phyloP scores from a whole-genome alignment of 2,113 vertebrate genomes.

The Rhegmatorhina hoffmannsi region DNA sequence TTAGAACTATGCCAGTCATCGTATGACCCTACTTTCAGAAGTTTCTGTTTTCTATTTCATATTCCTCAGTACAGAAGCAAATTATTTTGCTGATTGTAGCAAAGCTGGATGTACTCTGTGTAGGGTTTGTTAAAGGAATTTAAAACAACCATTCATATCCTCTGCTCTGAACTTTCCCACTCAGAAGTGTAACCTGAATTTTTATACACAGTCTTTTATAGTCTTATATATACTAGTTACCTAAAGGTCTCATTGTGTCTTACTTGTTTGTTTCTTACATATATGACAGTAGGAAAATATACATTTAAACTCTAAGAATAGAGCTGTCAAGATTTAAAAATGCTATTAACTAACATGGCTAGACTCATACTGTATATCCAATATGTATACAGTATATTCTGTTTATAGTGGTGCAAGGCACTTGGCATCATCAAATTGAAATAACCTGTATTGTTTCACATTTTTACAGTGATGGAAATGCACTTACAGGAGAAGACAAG shows the following conservation, averaged over 20 bases:
- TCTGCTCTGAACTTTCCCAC: background rate
- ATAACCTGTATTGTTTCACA: background rate
- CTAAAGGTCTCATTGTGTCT: background rate
- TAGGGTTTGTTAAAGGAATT: background rate
- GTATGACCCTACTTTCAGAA: background rate
- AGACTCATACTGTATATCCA: background rate
- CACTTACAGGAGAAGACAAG: background rate
- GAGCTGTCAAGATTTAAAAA: slow-evolving; percentile 1
- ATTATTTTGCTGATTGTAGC: background rate
- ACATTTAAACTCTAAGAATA: background rate
- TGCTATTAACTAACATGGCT: background rate
- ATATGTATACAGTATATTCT: background rate
- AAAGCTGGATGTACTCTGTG: background rate
- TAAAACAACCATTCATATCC: background rate
- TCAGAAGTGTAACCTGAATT: background rate
- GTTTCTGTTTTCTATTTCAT: background rate
- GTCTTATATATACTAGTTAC: background rate
- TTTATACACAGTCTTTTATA: background rate
- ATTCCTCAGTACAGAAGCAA: background rate
- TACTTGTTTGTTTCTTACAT: background rate
- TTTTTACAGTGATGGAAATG: slow-evolving; percentile 2
- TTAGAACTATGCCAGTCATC: background rate
- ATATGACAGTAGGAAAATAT: background rate
- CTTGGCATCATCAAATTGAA: slow-evolving; percentile 6
- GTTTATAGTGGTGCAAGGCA: background rate